Evolutionary conservation across 2,888 invertebrate genomes (phyloP), one percentile per base, ranked within the genome.

Genomic region (Notocelia uddmanniana): DNA sequence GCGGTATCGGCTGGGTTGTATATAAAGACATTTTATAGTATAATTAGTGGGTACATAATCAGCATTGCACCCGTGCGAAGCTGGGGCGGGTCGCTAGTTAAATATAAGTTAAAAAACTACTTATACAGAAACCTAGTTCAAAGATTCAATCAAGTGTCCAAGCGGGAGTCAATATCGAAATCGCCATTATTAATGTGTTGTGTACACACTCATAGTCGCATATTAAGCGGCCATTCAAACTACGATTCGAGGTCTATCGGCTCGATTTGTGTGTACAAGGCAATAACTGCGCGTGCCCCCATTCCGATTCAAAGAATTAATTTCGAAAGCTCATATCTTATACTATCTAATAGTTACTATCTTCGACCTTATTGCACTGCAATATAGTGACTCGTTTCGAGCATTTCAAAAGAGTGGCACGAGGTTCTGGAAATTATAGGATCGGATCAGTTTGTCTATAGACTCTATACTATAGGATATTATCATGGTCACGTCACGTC

Each of bases 231-330:
- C 69, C 63, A 62, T 66, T 73, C 68, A 55, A 72, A 67, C 60
- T 60, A 67, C 54, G 70, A 67, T 45, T 73, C 50, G 66, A 69
- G 55, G 60, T 73, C 72, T 72, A 64, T 69, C 55, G 52, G 59
- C 66, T 73, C 63, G 37, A 68, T 71, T 75, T 74, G 73, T 73
- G 55, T 48, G 54, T 66, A 48, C 59, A 55, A 69, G 68, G 68
- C 41, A 74, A 67, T 62, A 67, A 74, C 63, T 60, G 68, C 68
- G 76, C 70, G 73, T 76, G 84, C 66, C 80, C 81, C 76, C 77
- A 80, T 82, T 84, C 76, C 73, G 69, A 76, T 73, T 19, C 19
- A 18, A 50, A 10, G n/a, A 11, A 21, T 64, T 52, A 64, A 21
- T 52, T 23, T 37, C n/a, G 6, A 64, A 52, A 54, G 34, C 37